A percentile compares a stretch with the other conserved stretches of the same genome.
These are phyloP conservation scores for Oryzias celebensis DNA, from an alignment of 2,113 vertebrate species.

Conservation along the genomic window DNA sequence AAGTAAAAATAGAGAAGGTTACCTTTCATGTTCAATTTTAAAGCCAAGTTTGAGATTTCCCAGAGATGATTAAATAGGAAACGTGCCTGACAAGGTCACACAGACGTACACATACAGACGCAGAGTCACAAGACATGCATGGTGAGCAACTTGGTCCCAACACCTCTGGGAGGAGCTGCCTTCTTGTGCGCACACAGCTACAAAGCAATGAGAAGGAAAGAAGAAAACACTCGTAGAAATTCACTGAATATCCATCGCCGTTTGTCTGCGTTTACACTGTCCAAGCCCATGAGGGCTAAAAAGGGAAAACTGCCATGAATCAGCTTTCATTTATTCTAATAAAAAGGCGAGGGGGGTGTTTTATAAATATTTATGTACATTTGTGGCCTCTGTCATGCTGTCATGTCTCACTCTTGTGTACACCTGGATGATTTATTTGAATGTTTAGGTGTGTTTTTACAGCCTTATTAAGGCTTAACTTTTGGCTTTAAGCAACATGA, in stretches of 20 bases:
- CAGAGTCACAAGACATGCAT: constrained; percentile 21
- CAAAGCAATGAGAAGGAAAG: constrained; percentile 17
- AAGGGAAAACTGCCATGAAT: constrained; percentile 30
- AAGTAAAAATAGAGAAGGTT: constrained; percentile 73
- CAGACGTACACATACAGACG: constrained; percentile 38
- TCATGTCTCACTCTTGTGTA: constrained; percentile 4
- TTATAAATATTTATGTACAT: background rate
- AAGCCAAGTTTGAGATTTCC: constrained; percentile 71
- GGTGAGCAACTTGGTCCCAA: constrained; percentile 36
- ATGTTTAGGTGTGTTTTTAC: constrained; percentile 50
- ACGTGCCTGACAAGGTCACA: constrained; percentile 63
- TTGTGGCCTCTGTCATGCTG: background rate
- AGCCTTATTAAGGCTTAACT: constrained; percentile 62
- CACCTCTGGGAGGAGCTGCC: constrained; percentile 32
- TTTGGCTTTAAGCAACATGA: constrained; percentile 57
- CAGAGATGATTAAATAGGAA: constrained; percentile 72
- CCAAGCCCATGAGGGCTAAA: constrained; percentile 9
- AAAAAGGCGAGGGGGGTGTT: background rate
- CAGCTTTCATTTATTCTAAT: constrained; percentile 27
- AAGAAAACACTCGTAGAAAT: constrained; percentile 18
- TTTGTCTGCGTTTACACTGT: background rate
- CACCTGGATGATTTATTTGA: constrained; percentile 29
- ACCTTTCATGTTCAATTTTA: constrained; percentile 73
- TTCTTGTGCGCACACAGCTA: constrained; percentile 31
- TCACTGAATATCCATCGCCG: constrained; percentile 6